Percentiles rank a stretch among this genome's conserved stretches.
Evolutionary conservation across 92 coral and sea anemone species (phyloP).

Genomic region (Pocillopora meandrina): DNA sequence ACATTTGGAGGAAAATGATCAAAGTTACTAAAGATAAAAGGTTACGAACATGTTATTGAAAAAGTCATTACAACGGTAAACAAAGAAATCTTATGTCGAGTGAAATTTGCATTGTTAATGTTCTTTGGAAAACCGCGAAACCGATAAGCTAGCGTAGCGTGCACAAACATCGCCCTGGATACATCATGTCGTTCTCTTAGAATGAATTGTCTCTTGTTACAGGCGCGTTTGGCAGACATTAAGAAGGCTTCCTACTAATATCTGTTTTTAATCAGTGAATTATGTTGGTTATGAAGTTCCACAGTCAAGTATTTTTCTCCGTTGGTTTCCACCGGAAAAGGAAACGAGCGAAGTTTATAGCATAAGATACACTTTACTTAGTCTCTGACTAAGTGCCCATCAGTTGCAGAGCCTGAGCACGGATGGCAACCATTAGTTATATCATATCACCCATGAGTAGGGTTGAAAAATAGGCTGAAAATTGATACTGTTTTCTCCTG

Average conservation of each 20-base stretch:
- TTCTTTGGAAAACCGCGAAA: not conserved
- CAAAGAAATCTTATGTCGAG: constrained; percentile 11
- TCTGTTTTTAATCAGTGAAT: no score
- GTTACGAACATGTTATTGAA: constrained; percentile 13
- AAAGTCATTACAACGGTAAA: constrained; percentile 32
- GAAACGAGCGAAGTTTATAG: not conserved
- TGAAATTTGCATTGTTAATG: constrained; percentile 37
- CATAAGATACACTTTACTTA: not conserved
- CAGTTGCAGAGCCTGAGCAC: no score
- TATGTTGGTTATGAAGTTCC: not conserved
- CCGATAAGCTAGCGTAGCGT: not conserved
- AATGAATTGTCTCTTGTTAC: no score
- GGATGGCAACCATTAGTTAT: no score
- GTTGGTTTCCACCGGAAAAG: constrained; percentile 14
- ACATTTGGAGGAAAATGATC: no score
- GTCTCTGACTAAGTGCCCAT: not conserved
- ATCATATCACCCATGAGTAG: no score
- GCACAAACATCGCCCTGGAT: not conserved
- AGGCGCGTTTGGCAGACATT: no score
- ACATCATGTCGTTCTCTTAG: no score
- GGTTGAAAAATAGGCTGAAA: no score
- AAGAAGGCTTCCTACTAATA: not conserved
- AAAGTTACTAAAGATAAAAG: not conserved
- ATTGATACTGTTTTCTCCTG: no score
- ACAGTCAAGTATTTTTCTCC: not conserved